Evolutionary conservation across 2,113 vertebrate species (phyloP), one percentile per base, ranked within the genome.

Genomic region (Siniperca knerii): DNA sequence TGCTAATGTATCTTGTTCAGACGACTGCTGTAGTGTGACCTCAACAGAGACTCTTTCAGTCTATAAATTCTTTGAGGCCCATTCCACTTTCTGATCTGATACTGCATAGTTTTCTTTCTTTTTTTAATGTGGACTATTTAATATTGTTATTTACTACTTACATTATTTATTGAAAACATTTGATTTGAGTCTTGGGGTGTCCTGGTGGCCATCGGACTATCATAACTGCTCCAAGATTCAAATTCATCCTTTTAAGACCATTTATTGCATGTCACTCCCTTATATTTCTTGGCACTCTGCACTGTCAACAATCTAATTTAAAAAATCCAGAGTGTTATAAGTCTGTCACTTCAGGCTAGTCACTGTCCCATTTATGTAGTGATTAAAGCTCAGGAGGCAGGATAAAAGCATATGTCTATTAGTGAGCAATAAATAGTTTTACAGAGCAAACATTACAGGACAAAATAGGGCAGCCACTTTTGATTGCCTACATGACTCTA

Each of bases 1-100:
- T 88, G 84, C 67, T 77, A 90, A 92, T 89, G 33, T 54, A 37
- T 78, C 35, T 66, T 77, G 46, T 44, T 82, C 70, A 61, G 42
- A 55, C 37, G 58, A 25, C 62, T 35, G 37, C 33, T 52, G 18
- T 37, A 62, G 62, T 69, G 33, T 78, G 71, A 83, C 84, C 84
- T 90, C 54, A 50, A 20, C 35, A 77, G 6, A 87, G 57, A 75
- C 72, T 86, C 61, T 58, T 85, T 44, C 29, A 81, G 18, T 73
- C 44, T n/a, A 44, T 33, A 54, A 54, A 64, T 52, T 71, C 44
- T 37, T 50, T 85, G 35, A 18, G 18, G 33, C n/a, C 9, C 7
- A 2, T 76, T 83, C 84, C 44, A 44, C 66, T 52, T 75, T 61
- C 10, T 4, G 20, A 77, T 40, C 52, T 66, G 29, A n/a, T 25